Conservation (phyloP, 2,797 vertebrate genomes). For the Acomys russatus region DNA sequence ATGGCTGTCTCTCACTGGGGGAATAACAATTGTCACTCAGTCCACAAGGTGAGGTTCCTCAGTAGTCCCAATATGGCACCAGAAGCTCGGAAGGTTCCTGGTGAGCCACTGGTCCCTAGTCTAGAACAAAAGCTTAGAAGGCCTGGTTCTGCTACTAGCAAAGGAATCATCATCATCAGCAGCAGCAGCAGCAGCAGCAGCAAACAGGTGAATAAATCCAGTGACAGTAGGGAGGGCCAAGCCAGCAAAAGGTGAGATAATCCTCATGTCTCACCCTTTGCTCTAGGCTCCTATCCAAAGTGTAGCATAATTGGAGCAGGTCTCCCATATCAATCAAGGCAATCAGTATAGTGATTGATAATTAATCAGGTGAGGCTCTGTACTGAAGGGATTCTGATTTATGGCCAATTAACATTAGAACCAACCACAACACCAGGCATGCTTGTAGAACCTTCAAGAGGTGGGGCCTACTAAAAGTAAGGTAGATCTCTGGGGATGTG, state of each 20-base stretch:
- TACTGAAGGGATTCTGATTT: not conserved
- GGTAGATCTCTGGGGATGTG: too few relatives aligned
- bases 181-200: too few relatives aligned
- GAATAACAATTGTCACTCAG: not conserved
- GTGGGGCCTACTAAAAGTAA: not conserved
- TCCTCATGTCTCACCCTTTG: not conserved
- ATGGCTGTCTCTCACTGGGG: not conserved
- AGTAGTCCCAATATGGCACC: not conserved
- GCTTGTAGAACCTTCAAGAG: not conserved
- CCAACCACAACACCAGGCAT: not conserved
- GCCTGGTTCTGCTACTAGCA: not conserved
- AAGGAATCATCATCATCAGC: not conserved
- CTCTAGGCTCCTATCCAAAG: not conserved
- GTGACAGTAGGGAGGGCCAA: not conserved
- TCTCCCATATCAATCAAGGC: not conserved
- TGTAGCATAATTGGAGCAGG: not conserved
- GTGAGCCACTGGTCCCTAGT: too few relatives aligned
- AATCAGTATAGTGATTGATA: not conserved
- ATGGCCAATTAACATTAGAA: not conserved
- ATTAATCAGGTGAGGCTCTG: not conserved
- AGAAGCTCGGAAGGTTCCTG: not conserved
- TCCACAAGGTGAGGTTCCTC: not conserved
- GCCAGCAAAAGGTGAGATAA: not conserved
- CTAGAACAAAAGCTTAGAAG: not conserved
- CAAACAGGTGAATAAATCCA: not conserved